Evolutionary conservation across 2,113 vertebrate genomes (phyloP).

Genomic region (Silurus meridionalis): DNA sequence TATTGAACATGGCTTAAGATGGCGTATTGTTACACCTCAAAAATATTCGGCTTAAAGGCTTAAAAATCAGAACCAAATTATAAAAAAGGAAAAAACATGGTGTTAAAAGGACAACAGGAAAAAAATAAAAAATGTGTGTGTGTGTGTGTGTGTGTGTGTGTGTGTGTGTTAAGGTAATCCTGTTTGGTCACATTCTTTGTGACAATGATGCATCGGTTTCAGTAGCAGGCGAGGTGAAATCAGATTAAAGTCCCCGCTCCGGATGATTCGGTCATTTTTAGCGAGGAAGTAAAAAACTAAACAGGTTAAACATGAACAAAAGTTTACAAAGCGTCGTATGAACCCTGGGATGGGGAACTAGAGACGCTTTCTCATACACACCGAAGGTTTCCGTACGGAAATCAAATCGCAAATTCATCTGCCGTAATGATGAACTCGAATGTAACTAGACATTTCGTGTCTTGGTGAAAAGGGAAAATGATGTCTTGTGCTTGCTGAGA

Average conservation of each 20-base stretch:
- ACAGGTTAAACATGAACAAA: not conserved
- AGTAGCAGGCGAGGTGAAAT: not conserved
- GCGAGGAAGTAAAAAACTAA: not conserved
- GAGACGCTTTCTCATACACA: not conserved
- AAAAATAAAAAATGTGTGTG: not conserved
- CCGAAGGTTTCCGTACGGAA: not conserved
- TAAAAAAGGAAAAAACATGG: not conserved
- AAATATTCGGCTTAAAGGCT: not conserved
- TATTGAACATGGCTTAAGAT: not conserved
- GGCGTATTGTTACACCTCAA: not conserved
- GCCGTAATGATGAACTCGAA: not conserved
- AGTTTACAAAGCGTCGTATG: not conserved
- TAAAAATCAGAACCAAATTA: not conserved
- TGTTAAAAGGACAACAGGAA: not conserved
- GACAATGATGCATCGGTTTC: constrained; percentile 55
- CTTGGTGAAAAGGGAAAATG: not conserved
- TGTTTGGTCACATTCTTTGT: constrained; percentile 69
- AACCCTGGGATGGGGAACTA: not conserved
- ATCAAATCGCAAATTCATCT: not conserved
- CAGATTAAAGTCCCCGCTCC: not conserved
- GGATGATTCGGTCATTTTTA: not conserved
- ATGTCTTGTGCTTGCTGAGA: constrained; percentile 54
- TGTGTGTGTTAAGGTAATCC: constrained; percentile 46
- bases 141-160: not conserved
- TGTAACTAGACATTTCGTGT: not conserved